These are phyloP conservation scores for Galerucella calmariensis DNA, from an alignment of 2,888 invertebrate species.

Conservation along the genomic window DNA sequence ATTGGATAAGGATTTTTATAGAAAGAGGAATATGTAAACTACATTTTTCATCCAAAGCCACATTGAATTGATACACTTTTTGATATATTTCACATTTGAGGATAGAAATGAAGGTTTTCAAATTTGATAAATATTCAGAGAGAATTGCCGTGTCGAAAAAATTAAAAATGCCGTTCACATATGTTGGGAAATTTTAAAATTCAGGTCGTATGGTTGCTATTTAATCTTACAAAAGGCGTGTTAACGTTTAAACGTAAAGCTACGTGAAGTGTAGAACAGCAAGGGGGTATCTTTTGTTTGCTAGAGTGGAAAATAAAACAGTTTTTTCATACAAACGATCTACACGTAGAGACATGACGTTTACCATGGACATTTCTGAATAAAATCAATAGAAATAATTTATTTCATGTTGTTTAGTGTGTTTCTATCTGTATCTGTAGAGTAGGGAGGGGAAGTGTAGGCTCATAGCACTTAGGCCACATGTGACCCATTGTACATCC, in stretches of 20 bases:
- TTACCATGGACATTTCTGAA: too few relatives aligned
- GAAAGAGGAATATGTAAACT: too few relatives aligned
- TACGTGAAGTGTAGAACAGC: background rate
- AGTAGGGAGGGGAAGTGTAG: too few relatives aligned
- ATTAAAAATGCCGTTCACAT: conserved; percentile 32
- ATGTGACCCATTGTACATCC: too few relatives aligned
- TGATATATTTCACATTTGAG: background rate
- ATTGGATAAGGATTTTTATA: too few relatives aligned
- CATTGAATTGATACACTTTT: too few relatives aligned
- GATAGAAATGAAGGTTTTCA: background rate
- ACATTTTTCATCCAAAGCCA: too few relatives aligned
- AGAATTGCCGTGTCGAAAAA: conserved; percentile 4
- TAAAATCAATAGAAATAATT: background rate
- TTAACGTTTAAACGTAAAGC: conserved; percentile 21
- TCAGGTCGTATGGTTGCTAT: conserved; percentile 25
- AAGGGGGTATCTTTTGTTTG: background rate
- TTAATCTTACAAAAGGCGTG: conserved; percentile 35
- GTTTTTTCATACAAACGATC: background rate
- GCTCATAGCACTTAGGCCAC: too few relatives aligned
- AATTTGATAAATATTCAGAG: background rate
- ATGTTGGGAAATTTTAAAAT: conserved; percentile 25
- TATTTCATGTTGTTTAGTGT: background rate
- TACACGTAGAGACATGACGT: background rate
- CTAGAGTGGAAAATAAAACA: background rate
- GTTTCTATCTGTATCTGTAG: too few relatives aligned